Percentiles rank a stretch among this genome's conserved stretches.
Evolutionary conservation across 2,888 invertebrate genomes (phyloP).

Genomic region (Lycophotia porphyrea): DNA sequence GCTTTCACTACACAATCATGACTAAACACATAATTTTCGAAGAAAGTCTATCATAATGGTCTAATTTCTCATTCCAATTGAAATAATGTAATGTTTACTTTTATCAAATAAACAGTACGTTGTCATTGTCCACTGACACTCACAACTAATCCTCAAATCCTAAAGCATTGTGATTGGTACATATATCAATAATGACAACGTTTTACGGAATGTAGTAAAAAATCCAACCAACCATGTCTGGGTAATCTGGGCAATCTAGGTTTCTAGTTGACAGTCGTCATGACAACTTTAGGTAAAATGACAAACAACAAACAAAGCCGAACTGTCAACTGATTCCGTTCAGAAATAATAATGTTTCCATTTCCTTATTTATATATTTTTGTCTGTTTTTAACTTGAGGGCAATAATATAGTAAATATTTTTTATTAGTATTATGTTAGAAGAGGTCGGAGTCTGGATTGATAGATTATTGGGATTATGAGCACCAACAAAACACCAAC

Average conservation of each 20-base stretch:
- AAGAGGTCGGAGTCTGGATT: too few species aligned
- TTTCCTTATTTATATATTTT: neutral
- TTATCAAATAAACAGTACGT: slow-evolving; percentile 32
- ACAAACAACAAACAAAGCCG: slow-evolving; percentile 16
- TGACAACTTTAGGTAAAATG: slow-evolving; percentile 37
- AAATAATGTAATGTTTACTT: slow-evolving; percentile 54
- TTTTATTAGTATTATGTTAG: neutral
- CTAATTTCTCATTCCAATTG: slow-evolving; percentile 39
- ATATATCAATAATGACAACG: neutral
- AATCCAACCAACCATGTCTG: slow-evolving; percentile 5
- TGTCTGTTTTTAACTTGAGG: neutral
- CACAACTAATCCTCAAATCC: neutral
- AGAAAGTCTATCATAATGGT: slow-evolving; percentile 48
- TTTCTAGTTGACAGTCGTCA: slow-evolving; percentile 37
- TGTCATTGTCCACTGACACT: slow-evolving; percentile 16
- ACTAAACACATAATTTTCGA: slow-evolving; percentile 51
- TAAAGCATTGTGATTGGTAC: slow-evolving; percentile 16
- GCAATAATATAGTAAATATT: neutral
- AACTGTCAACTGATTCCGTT: slow-evolving; percentile 23
- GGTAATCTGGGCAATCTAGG: too few species aligned
- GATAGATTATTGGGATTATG: neutral
- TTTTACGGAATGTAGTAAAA: neutral
- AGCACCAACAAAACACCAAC: neutral
- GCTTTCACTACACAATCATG: slow-evolving; percentile 58
- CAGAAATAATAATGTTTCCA: neutral